A percentile compares a stretch with the other conserved stretches of the same genome.
These are phyloP conservation scores for Carassius carassius DNA, from an alignment of 2,113 vertebrate genomes.

Conservation along the genomic window DNA sequence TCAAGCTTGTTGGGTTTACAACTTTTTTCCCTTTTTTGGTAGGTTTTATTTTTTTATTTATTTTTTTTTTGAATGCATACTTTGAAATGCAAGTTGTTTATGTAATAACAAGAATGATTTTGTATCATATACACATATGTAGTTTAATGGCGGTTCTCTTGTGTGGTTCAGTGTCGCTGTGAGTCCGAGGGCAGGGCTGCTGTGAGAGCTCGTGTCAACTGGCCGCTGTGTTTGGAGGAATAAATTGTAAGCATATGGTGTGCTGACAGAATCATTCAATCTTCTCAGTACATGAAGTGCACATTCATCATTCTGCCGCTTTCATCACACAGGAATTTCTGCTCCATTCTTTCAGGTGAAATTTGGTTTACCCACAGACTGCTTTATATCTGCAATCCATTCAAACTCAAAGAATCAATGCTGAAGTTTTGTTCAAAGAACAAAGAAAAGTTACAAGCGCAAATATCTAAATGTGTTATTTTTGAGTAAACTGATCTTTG, in stretches of 20 bases:
- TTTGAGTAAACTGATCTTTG: neutral
- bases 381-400: slow-evolving; percentile 69
- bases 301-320: slow-evolving; percentile 80
- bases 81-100: neutral
- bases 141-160: neutral
- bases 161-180: slow-evolving; percentile 38
- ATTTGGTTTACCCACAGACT: slow-evolving; percentile 72
- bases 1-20: neutral
- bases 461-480: neutral
- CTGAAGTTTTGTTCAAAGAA: neutral
- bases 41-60: too few relatives aligned
- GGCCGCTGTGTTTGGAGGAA: slow-evolving; percentile 75
- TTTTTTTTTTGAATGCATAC: neutral
- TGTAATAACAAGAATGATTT: neutral
- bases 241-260: slow-evolving; percentile 82
- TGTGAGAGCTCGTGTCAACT: slow-evolving; percentile 69
- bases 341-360: slow-evolving; percentile 76
- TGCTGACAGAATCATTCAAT: slow-evolving; percentile 82
- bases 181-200: slow-evolving; percentile 33
- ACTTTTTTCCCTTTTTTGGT: too few relatives aligned
- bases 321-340: slow-evolving; percentile 79
- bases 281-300: slow-evolving; percentile 80
- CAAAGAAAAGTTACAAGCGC: neutral
- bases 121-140: neutral
- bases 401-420: slow-evolving; percentile 57